A percentile compares a stretch with the other conserved stretches of the same genome.
Conservation (phyloP, 1,140 invertebrate genomes). For the Lethrus apterus region DNA sequence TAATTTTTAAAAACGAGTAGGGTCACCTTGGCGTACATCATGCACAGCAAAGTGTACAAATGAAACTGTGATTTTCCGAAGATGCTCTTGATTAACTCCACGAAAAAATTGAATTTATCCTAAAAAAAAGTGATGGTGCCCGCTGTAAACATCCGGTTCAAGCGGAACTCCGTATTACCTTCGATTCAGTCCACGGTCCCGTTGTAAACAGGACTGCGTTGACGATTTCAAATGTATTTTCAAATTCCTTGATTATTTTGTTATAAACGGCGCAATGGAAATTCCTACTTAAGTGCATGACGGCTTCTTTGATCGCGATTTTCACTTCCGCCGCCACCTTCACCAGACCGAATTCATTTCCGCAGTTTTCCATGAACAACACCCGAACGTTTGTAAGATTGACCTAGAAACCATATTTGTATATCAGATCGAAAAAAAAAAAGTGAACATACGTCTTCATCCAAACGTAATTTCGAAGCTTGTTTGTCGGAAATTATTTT, state of each 20-base stretch:
- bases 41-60: neutral
- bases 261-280: neutral
- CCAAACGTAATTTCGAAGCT: conserved; percentile 17
- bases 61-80: neutral
- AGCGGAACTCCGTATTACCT: neutral
- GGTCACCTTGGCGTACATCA: too few species aligned
- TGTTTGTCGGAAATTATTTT: conserved; percentile 54
- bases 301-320: conserved; percentile 4
- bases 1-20: neutral
- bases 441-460: conserved; percentile 5
- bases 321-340: conserved; percentile 1
- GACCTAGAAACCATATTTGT: conserved; percentile 36
- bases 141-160: neutral
- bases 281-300: neutral
- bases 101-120: neutral
- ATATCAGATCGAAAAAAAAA: neutral
- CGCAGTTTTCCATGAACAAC: conserved; percentile 5
- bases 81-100: conserved; percentile 3
- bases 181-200: neutral
- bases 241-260: neutral
- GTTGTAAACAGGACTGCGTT: neutral
- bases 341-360: neutral
- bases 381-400: conserved; percentile 29
- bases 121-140: neutral
- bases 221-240: neutral